phyloP scores from a whole-genome alignment of 2,113 vertebrate genomes.

The Gymnarchus niloticus region DNA sequence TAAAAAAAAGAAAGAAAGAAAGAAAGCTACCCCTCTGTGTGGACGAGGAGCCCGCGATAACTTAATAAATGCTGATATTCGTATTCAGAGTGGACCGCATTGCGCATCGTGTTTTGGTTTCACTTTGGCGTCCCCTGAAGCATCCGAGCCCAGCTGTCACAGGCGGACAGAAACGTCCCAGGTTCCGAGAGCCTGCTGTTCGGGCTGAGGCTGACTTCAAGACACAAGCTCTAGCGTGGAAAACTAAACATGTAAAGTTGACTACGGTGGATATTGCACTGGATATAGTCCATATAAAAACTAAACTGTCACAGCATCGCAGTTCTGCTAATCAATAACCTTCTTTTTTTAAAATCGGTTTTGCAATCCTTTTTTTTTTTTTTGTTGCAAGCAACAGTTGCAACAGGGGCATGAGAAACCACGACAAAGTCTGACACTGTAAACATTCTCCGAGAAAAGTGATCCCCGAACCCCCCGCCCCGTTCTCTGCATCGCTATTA shows the following conservation, averaged over 20 bases:
- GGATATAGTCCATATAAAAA: background rate
- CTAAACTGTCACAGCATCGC: no score
- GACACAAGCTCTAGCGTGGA: background rate
- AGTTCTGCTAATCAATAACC: background rate
- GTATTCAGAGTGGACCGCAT: background rate
- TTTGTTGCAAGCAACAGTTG: background rate
- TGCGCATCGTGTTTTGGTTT: background rate
- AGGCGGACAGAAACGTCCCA: background rate
- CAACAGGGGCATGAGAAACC: conserved; percentile 49
- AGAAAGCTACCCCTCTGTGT: no score
- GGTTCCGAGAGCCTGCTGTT: background rate
- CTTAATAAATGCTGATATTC: conserved; percentile 29
- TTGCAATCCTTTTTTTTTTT: background rate
- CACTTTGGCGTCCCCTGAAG: background rate
- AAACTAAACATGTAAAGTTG: background rate
- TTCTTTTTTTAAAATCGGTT: background rate
- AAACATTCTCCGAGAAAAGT: conserved; percentile 18
- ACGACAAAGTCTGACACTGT: conserved; percentile 27
- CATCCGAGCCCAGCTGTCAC: conserved; percentile 7
- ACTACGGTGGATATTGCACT: background rate
- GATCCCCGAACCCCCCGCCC: background rate
- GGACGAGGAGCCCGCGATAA: background rate
- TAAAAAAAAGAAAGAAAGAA: no score
- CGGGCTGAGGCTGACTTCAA: background rate
- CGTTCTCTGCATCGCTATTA: background rate